Base-by-base conservation (phyloP, 2,113 vertebrate genomes). In the Stomatorhinus ivindoensis region DNA sequence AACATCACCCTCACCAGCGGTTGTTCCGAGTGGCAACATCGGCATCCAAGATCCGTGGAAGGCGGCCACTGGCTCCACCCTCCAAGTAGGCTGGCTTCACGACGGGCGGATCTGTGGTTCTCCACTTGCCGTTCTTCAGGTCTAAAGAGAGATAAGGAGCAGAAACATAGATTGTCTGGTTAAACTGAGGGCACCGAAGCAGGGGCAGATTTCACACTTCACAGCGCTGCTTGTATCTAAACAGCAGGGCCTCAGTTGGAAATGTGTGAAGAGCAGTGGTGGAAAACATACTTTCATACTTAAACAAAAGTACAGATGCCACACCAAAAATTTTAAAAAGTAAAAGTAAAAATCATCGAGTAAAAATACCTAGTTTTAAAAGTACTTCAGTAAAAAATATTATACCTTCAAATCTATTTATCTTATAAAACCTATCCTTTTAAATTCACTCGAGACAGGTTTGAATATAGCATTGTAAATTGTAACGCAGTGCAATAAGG, bases 31-130 rank as follows among this genome's bases (percentile, higher is more conserved):
- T 90, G 69, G 93, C 92, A 0, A 89, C 87, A 7, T 96, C 95
- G 35, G 94, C 80, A 87, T 95, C 95, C 91, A 93, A 89, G 87
- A 96, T 95, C 69, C 93, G 92, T 31, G 95, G 95, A 11, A 96
- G 95, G 53, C 96, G 92, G 2, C 96, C 96, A 65, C 96, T 96
- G 0, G 96, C 96, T 0, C 96, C 96, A 0, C 96, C 96, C 55
- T 96, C 95, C 90, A 96, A 92, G 89, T 95, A 96, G 9, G 93
- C 95, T 0, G 95, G 86, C 90, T 93, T 96, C 48, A 96, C 93
- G 0, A 91, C 51, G 0, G 94, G 90, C 3, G 92, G 91, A 24
- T 96, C 96, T 2, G 93, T 92, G 58, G 93, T 89, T 82, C 94
- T 95, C 90, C 91, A 93, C 89, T 94, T 96, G 91, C 90, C 94